phyloP scores from a whole-genome alignment of 2,113 vertebrate species.

The Xiphorhynchus elegans region DNA sequence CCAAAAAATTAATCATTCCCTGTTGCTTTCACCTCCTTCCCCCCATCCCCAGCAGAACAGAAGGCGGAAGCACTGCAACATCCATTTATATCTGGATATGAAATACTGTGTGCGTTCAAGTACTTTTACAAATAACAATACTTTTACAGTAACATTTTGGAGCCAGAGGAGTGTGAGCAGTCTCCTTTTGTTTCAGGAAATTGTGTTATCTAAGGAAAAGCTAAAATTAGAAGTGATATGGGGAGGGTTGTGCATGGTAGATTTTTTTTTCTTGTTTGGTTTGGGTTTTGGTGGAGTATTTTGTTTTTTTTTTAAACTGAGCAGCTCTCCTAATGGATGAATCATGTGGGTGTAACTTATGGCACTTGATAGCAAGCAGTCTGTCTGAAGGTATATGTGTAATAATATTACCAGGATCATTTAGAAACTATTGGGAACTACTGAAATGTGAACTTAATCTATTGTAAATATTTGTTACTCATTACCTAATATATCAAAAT shows the following conservation, averaged over 20 bases:
- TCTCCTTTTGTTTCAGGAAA: neutral
- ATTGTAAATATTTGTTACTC: constrained; percentile 48
- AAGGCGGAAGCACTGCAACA: neutral
- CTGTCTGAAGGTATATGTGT: constrained; percentile 15
- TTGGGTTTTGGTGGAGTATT: neutral
- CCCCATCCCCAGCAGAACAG: neutral
- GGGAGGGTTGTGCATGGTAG: neutral
- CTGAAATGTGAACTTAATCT: constrained; percentile 16
- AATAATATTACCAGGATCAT: constrained; percentile 15
- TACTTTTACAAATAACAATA: neutral
- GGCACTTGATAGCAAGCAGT: constrained; percentile 25
- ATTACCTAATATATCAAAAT: constrained; percentile 30
- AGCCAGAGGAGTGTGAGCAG: neutral
- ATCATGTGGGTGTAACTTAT: constrained; percentile 42
- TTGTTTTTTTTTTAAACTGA: neutral
- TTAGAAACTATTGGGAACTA: constrained; percentile 36
- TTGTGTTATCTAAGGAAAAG: constrained; percentile 29
- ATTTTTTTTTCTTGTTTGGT: neutral
- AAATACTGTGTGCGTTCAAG: fast-evolving
- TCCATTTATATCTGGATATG: neutral
- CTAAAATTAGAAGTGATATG: constrained; percentile 27
- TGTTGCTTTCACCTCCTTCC: neutral
- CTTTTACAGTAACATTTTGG: neutral
- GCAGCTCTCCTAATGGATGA: constrained; percentile 4
- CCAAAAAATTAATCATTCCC: neutral